A percentile compares a stretch with the other conserved stretches of the same genome.
These are phyloP conservation scores for Pterostichus niger DNA, from an alignment of 2,888 invertebrate species.

Conservation along the genomic window DNA sequence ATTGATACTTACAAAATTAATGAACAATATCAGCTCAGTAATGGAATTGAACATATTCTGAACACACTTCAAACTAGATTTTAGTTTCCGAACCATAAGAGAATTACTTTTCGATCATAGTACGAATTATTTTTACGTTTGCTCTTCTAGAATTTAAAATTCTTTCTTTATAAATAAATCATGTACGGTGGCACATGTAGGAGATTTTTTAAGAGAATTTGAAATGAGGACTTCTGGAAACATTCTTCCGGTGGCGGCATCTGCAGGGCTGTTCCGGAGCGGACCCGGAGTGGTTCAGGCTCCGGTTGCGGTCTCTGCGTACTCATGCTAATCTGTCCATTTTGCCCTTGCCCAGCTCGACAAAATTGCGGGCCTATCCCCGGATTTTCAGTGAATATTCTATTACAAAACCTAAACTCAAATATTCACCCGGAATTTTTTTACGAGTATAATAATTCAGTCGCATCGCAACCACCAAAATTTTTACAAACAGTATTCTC, in stretches of 20 bases:
- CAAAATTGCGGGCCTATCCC: conserved; percentile 37
- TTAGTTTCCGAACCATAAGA: background rate
- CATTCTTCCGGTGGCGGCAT: conserved; percentile 50
- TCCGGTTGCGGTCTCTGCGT: background rate
- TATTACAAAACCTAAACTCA: conserved; percentile 50
- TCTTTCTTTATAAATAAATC: conserved; percentile 62
- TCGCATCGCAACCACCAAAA: background rate
- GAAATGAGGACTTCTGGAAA: conserved; percentile 56
- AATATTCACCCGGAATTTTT: conserved; percentile 50
- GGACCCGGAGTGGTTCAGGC: background rate
- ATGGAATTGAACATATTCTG: background rate
- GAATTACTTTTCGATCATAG: conserved; percentile 14
- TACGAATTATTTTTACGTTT: conserved; percentile 52
- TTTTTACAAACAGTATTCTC: conserved; percentile 1
- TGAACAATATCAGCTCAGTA: background rate
- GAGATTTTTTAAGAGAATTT: conserved; percentile 59
- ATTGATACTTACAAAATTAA: conserved; percentile 9
- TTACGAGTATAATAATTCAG: conserved; percentile 49
- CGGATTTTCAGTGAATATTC: conserved; percentile 53
- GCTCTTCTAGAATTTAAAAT: conserved; percentile 45
- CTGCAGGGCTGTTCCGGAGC: conserved; percentile 4
- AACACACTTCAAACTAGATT: background rate
- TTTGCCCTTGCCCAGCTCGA: conserved; percentile 20
- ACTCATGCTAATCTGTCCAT: conserved; percentile 57
- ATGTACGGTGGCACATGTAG: conserved; percentile 52